phyloP scores from a whole-genome alignment of 2,113 vertebrate genomes.

The Saguinus midas region DNA sequence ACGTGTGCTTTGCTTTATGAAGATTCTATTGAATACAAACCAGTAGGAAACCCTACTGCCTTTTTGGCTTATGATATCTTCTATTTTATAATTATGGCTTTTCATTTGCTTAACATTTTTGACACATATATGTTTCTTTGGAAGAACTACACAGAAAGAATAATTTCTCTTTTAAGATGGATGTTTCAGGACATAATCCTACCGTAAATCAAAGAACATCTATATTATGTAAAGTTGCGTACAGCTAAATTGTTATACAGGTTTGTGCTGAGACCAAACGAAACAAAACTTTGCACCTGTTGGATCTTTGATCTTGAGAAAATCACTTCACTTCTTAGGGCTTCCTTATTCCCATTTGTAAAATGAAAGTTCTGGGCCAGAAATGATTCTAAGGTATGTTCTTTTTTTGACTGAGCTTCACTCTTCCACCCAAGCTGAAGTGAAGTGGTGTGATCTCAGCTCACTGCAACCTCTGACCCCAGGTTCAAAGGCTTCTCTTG shows the following conservation, averaged over 20 bases:
- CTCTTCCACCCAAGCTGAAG: too few species aligned
- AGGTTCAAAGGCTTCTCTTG: too few species aligned
- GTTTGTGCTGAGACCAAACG: neutral
- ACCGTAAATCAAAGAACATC: neutral
- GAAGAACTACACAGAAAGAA: too few species aligned
- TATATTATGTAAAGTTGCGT: neutral
- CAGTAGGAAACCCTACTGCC: neutral
- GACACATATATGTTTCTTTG: too few species aligned
- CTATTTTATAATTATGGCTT: too few species aligned
- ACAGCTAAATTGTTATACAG: neutral
- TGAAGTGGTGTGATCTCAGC: too few species aligned
- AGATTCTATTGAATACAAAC: conserved; percentile 16
- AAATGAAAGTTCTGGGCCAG: neutral
- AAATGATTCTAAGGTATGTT: neutral
- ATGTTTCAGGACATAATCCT: neutral
- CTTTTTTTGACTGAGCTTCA: neutral
- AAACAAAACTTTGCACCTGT: neutral
- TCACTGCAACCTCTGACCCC: too few species aligned
- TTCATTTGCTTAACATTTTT: too few species aligned
- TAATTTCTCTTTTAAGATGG: neutral
- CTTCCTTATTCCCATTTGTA: neutral
- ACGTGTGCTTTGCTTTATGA: neutral
- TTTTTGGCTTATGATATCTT: neutral
- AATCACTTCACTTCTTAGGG: neutral
- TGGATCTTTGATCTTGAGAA: neutral